Evolutionary conservation across 2,888 invertebrate genomes (phyloP), one percentile per base, ranked within the genome.

Genomic region (Steinernema carpocapsae): DNA sequence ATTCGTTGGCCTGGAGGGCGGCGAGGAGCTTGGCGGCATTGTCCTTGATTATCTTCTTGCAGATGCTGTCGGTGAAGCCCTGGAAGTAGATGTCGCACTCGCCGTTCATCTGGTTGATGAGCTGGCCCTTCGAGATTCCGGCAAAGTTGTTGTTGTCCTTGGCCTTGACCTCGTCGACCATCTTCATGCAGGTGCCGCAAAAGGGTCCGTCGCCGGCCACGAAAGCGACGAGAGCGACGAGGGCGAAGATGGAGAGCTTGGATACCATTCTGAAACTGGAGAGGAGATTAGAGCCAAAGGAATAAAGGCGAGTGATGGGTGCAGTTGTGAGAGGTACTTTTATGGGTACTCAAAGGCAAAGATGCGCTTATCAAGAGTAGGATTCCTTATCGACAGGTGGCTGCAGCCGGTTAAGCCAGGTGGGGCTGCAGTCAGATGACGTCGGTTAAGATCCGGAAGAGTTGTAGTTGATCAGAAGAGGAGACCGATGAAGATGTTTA

Each of bases 171-270:
- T 64, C 64, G 32, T 64, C 37, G 32, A 64, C 64, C 64, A 64
- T 64, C 32, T 29, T 64, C 64, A 29, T 26, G 64, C 64, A 64
- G 3, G 6, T 4, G 12, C 32, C 32, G 64, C 64, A 64, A 32
- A 64, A 64, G 64, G 64, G 64, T 32, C 64, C 64, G 64, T 64
- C 64, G 64, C 32, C 64, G 64, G 64, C 64, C 32, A 64, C 64
- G 32, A 64, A 32, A 17, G 64, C 64, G 32, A 64, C 64, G 37
- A 64, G 32, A 29, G 64, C 64, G 64, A 64, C 32, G 26, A 64
- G 64, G 64, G 64, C 64, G 64, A 64, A 14, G 64, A 64, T 26
- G 32, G 64, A 32, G 64, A 64, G 32, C 64, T 64, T 64, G 64
- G 64, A 64, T 17, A 64, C 64, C 64, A 64, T 64, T 64, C 64